phyloP scores from a whole-genome alignment of 2,888 invertebrate genomes.

The Sericinus montela region DNA sequence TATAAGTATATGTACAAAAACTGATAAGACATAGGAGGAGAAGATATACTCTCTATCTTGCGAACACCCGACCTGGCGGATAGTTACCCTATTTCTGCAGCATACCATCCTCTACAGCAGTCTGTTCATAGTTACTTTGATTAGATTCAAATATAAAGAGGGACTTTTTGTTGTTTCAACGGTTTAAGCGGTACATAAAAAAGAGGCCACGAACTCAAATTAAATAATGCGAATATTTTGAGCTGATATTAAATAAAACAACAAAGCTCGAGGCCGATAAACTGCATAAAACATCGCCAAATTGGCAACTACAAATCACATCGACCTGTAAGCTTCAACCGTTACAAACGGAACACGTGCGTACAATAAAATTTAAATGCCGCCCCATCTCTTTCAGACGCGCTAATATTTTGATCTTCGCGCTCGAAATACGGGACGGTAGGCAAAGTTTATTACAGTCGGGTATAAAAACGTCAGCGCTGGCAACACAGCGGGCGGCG shows the following conservation, averaged over 20 bases:
- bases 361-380: conserved; percentile 53
- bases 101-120: too few relatives aligned
- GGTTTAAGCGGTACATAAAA: too few relatives aligned
- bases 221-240: conserved; percentile 5
- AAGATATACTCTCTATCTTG: too few relatives aligned
- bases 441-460: conserved; percentile 57
- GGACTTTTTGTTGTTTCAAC: too few relatives aligned
- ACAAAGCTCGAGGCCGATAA: conserved; percentile 12
- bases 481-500: conserved; percentile 40
- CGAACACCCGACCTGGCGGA: too few relatives aligned
- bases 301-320: conserved; percentile 41
- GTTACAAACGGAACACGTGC: conserved; percentile 42
- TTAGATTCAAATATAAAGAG: too few relatives aligned
- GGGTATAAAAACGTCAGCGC: conserved; percentile 65
- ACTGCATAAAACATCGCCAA: conserved; percentile 34
- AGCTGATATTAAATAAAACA: conserved; percentile 3
- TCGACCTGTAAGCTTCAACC: conserved; percentile 34
- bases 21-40: too few relatives aligned
- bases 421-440: conserved; percentile 55
- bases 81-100: too few relatives aligned
- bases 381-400: conserved; percentile 32
- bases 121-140: too few relatives aligned
- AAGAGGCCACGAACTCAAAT: too few relatives aligned
- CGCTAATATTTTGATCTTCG: conserved; percentile 56
- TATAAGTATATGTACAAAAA: too few relatives aligned